phyloP scores from a whole-genome alignment of 2,797 vertebrate genomes.

The Rhynchonycteris naso region DNA sequence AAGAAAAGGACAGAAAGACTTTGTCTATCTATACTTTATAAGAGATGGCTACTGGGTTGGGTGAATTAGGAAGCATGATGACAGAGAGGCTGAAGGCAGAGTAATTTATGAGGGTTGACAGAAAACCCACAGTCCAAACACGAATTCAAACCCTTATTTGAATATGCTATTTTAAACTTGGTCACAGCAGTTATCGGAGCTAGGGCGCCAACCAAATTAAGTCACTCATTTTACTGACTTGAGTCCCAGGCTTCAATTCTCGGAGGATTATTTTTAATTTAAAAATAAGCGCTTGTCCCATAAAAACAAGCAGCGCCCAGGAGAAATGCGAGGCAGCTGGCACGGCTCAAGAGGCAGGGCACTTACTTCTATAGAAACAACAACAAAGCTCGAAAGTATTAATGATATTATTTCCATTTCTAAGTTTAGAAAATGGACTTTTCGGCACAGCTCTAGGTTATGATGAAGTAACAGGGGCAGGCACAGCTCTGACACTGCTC shows the following conservation, averaged over 20 bases:
- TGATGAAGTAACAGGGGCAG: background rate
- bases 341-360: background rate
- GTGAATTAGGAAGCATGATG: background rate
- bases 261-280: conserved; percentile 72
- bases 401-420: conserved; percentile 32
- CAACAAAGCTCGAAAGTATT: background rate
- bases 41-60: background rate
- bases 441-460: background rate
- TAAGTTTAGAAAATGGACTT: conserved; percentile 25
- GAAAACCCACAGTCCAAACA: background rate
- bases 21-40: background rate
- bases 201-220: conserved; percentile 59
- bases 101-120: background rate
- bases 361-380: background rate
- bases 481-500: background rate
- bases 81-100: background rate
- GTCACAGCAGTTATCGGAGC: no score
- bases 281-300: conserved; percentile 71
- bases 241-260: conserved; percentile 55
- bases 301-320: conserved; percentile 61
- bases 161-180: conserved; percentile 70
- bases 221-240: conserved; percentile 60
- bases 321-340: conserved; percentile 34
- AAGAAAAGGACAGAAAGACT: conserved; percentile 8
- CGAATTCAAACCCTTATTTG: conserved; percentile 53